Evolutionary conservation across 2,113 vertebrate species (phyloP).

Genomic region (Mionectes macconnelli): DNA sequence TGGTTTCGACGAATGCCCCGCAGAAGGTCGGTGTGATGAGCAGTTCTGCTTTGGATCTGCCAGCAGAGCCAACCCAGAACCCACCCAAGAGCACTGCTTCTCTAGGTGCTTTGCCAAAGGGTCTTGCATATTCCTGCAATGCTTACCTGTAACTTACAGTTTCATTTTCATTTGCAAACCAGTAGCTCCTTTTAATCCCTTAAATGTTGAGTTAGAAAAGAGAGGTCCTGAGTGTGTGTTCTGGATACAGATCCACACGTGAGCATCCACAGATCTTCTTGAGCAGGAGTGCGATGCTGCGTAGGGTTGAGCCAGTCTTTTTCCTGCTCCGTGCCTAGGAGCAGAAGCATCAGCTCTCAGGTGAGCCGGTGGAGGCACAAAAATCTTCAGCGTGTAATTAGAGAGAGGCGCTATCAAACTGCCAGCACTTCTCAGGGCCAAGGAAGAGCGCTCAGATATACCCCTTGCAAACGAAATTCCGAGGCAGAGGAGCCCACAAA

Average conservation of each 20-base stretch:
- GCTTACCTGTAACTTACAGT: neutral
- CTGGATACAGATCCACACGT: neutral
- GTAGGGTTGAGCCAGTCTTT: neutral
- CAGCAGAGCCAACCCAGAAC: neutral
- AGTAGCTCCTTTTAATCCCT: neutral
- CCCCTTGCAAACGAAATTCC: neutral
- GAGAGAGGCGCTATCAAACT: neutral
- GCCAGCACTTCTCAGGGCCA: neutral
- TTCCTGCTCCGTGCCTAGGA: neutral
- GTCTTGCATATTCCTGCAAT: neutral
- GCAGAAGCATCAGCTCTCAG: neutral
- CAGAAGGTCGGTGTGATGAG: conserved; percentile 10
- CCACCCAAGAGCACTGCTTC: neutral
- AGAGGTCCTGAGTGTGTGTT: neutral
- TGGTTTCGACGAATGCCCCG: neutral
- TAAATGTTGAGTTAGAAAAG: neutral
- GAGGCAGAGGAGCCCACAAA: neutral
- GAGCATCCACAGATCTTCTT: neutral
- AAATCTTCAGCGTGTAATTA: neutral
- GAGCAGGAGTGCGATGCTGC: neutral
- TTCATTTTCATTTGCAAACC: neutral
- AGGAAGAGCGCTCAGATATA: neutral
- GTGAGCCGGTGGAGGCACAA: neutral
- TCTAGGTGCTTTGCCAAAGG: neutral
- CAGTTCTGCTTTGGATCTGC: neutral